Conservation (phyloP, 2,797 vertebrate genomes). For the Helostoma temminkii region DNA sequence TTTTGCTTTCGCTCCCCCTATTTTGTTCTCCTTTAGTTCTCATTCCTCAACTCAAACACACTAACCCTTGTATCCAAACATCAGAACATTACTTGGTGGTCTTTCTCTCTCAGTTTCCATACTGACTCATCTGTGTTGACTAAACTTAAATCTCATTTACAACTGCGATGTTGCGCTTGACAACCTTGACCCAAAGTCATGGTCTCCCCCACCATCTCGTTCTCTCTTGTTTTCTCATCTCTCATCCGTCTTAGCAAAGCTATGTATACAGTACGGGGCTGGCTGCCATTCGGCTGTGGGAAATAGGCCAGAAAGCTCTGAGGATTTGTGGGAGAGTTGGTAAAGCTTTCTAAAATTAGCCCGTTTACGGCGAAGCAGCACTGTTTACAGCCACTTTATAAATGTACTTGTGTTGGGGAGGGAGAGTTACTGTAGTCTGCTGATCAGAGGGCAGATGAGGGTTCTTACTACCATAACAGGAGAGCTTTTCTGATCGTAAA, state of each 20-base stretch:
- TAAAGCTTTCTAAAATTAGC: slow-evolving; percentile 80
- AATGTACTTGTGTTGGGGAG: slow-evolving; percentile 34
- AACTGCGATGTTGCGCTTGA: slow-evolving; percentile 36
- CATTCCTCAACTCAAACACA: background rate
- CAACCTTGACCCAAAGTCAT: slow-evolving; percentile 69
- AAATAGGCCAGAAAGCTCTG: slow-evolving; percentile 74
- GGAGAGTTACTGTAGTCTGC: slow-evolving; percentile 30
- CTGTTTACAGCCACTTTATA: slow-evolving; percentile 69
- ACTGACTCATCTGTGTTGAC: slow-evolving; percentile 77
- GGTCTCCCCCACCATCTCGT: slow-evolving; percentile 11
- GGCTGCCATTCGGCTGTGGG: slow-evolving; percentile 63
- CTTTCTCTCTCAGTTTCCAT: slow-evolving; percentile 70
- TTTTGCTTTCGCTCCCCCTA: background rate
- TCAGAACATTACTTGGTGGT: slow-evolving; percentile 46
- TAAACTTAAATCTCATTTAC: slow-evolving; percentile 75
- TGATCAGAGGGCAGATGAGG: slow-evolving; percentile 40
- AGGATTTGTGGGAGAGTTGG: slow-evolving; percentile 78
- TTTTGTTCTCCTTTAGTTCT: slow-evolving; percentile 25
- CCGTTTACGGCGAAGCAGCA: slow-evolving; percentile 51
- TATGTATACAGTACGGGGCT: slow-evolving; percentile 59
- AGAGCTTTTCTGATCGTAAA: slow-evolving; percentile 24
- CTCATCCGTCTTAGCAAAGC: slow-evolving; percentile 63
- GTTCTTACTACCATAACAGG: slow-evolving; percentile 23
- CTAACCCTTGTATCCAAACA: slow-evolving; percentile 49
- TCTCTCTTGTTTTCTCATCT: slow-evolving; percentile 42